Conservation (phyloP, 2,113 vertebrate genomes). For the Tetraodon nigroviridis region DNA sequence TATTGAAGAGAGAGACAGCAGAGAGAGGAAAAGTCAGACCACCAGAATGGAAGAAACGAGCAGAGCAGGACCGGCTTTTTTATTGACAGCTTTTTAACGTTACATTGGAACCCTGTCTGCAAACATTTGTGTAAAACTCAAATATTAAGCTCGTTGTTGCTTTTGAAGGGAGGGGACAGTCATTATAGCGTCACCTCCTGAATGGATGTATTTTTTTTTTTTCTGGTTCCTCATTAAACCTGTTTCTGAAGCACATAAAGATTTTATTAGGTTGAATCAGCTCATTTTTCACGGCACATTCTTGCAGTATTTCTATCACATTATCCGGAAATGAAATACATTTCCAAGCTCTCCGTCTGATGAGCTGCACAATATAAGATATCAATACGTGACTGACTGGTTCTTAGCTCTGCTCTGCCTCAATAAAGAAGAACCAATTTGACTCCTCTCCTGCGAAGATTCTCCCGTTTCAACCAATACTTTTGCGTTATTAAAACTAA, state of each 20-base stretch:
- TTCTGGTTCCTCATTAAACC: neutral
- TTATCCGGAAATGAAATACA: neutral
- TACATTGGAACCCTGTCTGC: too few relatives aligned
- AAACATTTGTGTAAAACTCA: too few relatives aligned
- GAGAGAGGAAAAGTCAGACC: slow-evolving; percentile 29
- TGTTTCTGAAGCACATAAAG: neutral
- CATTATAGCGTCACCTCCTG: slow-evolving; percentile 1
- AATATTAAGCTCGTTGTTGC: too few relatives aligned
- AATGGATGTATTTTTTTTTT: neutral
- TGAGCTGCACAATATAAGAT: neutral
- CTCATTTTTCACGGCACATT: too few relatives aligned
- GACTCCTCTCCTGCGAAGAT: slow-evolving; percentile 2
- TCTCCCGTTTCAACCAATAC: slow-evolving; percentile 25
- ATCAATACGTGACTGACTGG: neutral
- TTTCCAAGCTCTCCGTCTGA: neutral
- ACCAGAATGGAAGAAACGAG: slow-evolving; percentile 22
- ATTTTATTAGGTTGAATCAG: too few relatives aligned
- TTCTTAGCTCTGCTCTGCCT: neutral
- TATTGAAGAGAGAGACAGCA: slow-evolving; percentile 9
- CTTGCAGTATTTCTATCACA: neutral
- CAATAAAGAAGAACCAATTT: slow-evolving; percentile 28
- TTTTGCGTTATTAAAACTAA: slow-evolving; percentile 31
- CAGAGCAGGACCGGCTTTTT: too few relatives aligned
- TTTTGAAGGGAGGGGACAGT: neutral
- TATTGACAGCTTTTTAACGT: too few relatives aligned